Evolutionary conservation across 2,888 invertebrate species (phyloP), one percentile per base, ranked within the genome.

Genomic region (Hirtodrosophila histrioides): DNA sequence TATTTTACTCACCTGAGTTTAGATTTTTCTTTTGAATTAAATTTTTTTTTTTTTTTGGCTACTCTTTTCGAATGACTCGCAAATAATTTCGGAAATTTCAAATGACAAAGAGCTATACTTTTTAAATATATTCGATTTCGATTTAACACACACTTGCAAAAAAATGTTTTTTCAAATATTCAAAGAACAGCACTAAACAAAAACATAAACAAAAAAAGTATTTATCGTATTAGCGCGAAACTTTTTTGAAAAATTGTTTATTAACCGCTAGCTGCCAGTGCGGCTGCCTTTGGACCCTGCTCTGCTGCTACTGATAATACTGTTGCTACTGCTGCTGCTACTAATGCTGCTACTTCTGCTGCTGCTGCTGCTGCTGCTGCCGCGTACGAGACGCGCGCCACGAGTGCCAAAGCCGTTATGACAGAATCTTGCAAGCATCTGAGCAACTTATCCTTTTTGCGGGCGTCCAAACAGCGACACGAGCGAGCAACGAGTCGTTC

Each of bases 331-430:
- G 23, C 10, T 43, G 31, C 17, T 29, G 12, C 31, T 60, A 41
- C 10, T n/a, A n/a, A n/a, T n/a, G n/a, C n/a, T 36, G 44, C 27
- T 51, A 36, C 9, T 27, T 2, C 5, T 27, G 1, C 3, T 54
- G 23, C 11, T 63, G 39, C 29, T 70, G 53, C 17, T 54, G 57
- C 23, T 65, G 68, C 12, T 67, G 62, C 12, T 64, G 64, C 63
- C 56, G 77, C 67, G 53, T 66, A 43, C 77, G 83, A 83, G 67
- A 71, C 82, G 79, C 79, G 81, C 84, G 78, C 83, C 62, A 81
- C 84, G 83, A 84, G 49, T 76, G 83, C 85, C 85, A 66, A 80
- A 84, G 83, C 83, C 83, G 85, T 84, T 85, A 84, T 84, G 83
- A 81, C 85, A 81, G 83, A 85, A 81, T 84, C 83, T 85, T 74